Conservation (phyloP, 2,888 invertebrate species). For the Aphrophora alni region DNA sequence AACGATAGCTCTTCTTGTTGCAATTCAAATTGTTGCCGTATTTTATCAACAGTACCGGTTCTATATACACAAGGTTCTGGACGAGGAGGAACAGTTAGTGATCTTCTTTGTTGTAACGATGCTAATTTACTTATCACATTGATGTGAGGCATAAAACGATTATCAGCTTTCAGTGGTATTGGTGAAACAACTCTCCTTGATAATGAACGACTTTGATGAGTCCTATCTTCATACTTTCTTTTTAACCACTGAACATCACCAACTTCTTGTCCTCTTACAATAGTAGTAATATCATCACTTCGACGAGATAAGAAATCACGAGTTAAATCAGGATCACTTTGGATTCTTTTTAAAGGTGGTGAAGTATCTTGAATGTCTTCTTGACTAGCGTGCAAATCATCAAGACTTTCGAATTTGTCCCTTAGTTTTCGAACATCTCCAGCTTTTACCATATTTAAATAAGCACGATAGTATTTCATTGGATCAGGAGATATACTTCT, state of each 20-base stretch:
- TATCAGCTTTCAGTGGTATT: constrained; percentile 68
- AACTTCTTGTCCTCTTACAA: constrained; percentile 60
- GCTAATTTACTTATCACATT: constrained; percentile 90
- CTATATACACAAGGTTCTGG: constrained; percentile 38
- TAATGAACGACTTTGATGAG: constrained; percentile 59
- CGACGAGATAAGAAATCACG: constrained; percentile 63
- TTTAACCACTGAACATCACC: constrained; percentile 68
- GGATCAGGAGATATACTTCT: constrained; percentile 65
- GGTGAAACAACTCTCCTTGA: constrained; percentile 62
- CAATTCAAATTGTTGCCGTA: constrained; percentile 74
- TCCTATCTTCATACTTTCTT: constrained; percentile 65
- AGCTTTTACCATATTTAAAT: constrained; percentile 72
- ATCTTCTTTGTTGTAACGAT: constrained; percentile 59
- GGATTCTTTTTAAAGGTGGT: constrained; percentile 65
- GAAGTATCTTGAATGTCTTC: constrained; percentile 54
- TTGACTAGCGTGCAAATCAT: constrained; percentile 57
- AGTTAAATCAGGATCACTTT: constrained; percentile 80
- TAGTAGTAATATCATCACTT: constrained; percentile 59
- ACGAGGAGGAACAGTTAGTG: constrained; percentile 43
- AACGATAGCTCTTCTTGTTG: constrained; percentile 63
- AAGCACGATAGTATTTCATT: constrained; percentile 72
- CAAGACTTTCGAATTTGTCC: constrained; percentile 76
- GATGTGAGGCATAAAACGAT: constrained; percentile 86
- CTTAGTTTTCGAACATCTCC: constrained; percentile 82
- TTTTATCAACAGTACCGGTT: constrained; percentile 73